Conservation (phyloP, 2,113 vertebrate species). For the Macroglossus sobrinus region DNA sequence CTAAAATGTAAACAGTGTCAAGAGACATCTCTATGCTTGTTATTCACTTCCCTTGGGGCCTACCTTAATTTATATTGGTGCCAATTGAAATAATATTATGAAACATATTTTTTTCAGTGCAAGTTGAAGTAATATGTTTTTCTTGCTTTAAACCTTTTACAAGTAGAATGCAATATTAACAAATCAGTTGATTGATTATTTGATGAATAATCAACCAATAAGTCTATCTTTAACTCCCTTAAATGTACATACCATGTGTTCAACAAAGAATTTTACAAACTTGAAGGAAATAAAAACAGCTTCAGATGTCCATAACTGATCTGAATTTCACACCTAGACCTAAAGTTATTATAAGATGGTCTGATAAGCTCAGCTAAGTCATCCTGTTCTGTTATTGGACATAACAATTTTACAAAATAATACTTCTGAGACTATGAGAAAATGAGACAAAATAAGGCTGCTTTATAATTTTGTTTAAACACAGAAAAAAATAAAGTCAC, state of each 20-base stretch:
- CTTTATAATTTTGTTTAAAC: not conserved
- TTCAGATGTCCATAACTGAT: not conserved
- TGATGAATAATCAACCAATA: not conserved
- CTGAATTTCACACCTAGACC: not conserved
- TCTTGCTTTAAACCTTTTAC: not conserved
- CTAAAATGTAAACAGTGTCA: conserved; percentile 23
- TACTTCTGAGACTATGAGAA: not conserved
- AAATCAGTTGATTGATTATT: not conserved
- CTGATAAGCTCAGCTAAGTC: not conserved
- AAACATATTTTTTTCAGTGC: not conserved
- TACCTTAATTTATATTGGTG: not conserved
- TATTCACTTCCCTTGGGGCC: conserved; percentile 21
- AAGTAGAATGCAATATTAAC: not conserved
- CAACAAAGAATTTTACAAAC: not conserved
- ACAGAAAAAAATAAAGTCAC: not conserved
- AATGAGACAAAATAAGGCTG: not conserved
- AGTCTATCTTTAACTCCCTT: not conserved
- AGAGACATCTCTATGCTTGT: conserved; percentile 20
- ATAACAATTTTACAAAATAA: not conserved
- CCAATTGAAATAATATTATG: too few relatives aligned
- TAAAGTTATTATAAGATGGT: not conserved
- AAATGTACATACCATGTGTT: not conserved
- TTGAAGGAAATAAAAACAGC: not conserved
- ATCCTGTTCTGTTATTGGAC: not conserved
- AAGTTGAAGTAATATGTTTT: not conserved